phyloP scores from a whole-genome alignment of 2,797 vertebrate genomes.

The Cichlasoma orientale region DNA sequence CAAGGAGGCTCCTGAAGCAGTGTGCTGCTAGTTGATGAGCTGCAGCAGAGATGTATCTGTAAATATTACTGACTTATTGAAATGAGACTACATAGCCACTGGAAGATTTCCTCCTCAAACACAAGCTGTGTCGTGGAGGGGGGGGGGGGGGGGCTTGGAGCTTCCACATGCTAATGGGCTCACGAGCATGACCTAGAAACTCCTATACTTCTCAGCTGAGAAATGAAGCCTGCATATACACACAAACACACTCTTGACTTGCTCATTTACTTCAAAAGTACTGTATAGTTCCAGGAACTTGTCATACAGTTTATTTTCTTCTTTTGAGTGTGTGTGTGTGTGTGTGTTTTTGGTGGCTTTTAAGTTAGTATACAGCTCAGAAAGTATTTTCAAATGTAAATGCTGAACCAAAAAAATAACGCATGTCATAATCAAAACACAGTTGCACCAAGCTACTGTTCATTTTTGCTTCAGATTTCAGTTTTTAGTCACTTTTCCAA shows the following conservation, averaged over 20 bases:
- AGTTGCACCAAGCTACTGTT: background rate
- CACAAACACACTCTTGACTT: slow-evolving; percentile 14
- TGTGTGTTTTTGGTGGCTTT: background rate
- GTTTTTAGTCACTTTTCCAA: background rate
- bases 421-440: background rate
- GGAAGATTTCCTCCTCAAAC: slow-evolving; percentile 68
- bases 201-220: slow-evolving; percentile 22
- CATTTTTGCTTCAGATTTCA: background rate
- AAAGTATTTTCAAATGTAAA: background rate
- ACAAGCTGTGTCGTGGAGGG: slow-evolving; percentile 61
- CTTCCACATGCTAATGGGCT: slow-evolving; percentile 68
- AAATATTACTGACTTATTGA: slow-evolving; percentile 77
- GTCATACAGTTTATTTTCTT: slow-evolving; percentile 1
- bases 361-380: background rate
- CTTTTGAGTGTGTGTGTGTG: background rate
- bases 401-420: background rate
- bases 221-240: slow-evolving; percentile 19
- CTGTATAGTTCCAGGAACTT: slow-evolving; percentile 28
- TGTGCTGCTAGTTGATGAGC: slow-evolving; percentile 60
- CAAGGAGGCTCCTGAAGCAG: slow-evolving; percentile 56
- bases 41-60: slow-evolving; percentile 64
- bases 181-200: slow-evolving; percentile 75
- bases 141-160: slow-evolving; percentile 38
- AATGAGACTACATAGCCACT: slow-evolving; percentile 67
- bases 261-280: slow-evolving; percentile 47